These are phyloP conservation scores for Athalia rosae DNA, from an alignment of 2,888 invertebrate genomes.

Conservation along the genomic window DNA sequence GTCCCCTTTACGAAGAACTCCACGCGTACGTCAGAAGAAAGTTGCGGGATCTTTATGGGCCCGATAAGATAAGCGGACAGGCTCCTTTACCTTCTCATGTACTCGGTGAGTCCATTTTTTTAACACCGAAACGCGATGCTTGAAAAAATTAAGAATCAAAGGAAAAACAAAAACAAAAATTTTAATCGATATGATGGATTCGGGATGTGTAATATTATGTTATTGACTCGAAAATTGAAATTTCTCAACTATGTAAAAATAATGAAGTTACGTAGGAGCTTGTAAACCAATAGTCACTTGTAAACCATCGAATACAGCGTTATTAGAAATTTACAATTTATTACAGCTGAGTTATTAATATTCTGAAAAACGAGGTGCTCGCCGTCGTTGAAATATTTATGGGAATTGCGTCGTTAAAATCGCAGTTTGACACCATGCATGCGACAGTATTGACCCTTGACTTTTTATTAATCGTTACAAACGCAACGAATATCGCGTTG, in stretches of 20 bases:
- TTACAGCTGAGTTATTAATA: neutral
- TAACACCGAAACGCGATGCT: neutral
- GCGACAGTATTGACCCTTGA: neutral
- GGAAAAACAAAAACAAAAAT: neutral
- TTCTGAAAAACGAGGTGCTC: neutral
- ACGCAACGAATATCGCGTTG: neutral
- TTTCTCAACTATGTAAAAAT: too few species aligned
- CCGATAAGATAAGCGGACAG: constrained; percentile 85
- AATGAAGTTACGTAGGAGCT: too few species aligned
- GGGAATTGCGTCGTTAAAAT: constrained; percentile 2
- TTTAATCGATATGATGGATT: too few species aligned
- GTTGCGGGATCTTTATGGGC: constrained; percentile 88
- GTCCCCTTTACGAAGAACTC: constrained; percentile 89
- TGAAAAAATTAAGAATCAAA: too few species aligned
- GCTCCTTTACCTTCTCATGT: constrained; percentile 91
- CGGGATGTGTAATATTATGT: too few species aligned
- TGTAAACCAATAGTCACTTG: too few species aligned
- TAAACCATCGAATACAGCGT: too few species aligned
- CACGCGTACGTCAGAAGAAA: constrained; percentile 93
- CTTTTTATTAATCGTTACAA: neutral
- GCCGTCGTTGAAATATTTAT: constrained; percentile 30
- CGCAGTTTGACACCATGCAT: neutral
- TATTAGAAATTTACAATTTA: constrained; percentile 7
- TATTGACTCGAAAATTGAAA: too few species aligned
- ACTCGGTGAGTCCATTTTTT: constrained; percentile 75